phyloP scores from a whole-genome alignment of 1,140 invertebrate genomes.

The Tetragnatha versicolor region DNA sequence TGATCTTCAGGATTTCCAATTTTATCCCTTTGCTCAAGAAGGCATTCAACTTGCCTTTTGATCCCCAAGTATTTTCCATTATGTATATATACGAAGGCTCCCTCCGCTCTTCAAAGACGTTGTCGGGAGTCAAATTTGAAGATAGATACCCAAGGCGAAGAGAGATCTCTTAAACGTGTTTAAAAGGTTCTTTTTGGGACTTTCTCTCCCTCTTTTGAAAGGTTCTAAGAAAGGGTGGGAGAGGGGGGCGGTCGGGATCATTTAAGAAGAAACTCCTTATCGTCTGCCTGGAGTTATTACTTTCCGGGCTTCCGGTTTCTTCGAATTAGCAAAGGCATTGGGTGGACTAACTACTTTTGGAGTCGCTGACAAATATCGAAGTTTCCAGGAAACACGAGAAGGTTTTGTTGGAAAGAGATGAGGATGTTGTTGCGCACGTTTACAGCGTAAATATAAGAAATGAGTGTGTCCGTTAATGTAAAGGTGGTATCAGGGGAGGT shows the following conservation, averaged over 20 bases:
- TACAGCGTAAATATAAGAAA: no score
- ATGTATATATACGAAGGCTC: conserved; percentile 26
- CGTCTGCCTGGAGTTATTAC: conserved; percentile 1
- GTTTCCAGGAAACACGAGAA: no score
- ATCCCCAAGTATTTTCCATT: conserved; percentile 20
- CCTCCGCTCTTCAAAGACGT: neutral
- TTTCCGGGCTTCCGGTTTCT: neutral
- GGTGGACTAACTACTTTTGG: no score
- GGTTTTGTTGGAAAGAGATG: no score
- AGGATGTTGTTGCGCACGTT: no score
- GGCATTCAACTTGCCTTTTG: conserved; percentile 25
- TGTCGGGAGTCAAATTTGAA: conserved; percentile 27
- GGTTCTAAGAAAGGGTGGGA: neutral
- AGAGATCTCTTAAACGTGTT: conserved; percentile 36
- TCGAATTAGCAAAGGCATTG: conserved; percentile 13
- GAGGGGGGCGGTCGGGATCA: neutral
- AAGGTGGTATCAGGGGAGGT: no score
- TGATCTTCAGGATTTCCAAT: conserved; percentile 32
- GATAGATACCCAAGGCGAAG: conserved; percentile 5
- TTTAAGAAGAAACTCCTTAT: neutral
- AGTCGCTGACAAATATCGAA: no score
- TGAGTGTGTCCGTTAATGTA: no score
- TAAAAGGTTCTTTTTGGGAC: conserved; percentile 32
- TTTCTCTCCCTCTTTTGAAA: conserved; percentile 9
- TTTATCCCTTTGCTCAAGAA: conserved; percentile 24